Conservation (phyloP, 2,888 invertebrate species). For the Alsophila aescularia region DNA sequence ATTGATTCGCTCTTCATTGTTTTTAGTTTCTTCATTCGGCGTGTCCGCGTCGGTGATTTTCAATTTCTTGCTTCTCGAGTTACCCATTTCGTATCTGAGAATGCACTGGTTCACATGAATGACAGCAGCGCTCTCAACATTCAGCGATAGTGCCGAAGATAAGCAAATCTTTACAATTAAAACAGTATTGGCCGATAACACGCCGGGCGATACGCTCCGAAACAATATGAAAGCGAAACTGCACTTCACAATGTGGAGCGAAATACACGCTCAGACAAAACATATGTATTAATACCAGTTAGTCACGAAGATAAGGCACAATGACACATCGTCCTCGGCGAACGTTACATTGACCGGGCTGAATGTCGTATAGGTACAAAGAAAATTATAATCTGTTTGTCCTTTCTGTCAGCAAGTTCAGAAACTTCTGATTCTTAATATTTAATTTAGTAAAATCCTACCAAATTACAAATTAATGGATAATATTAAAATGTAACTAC, state of each 20-base stretch:
- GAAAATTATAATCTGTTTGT: slow-evolving; percentile 26
- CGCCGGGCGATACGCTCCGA: slow-evolving; percentile 56
- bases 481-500: not conserved
- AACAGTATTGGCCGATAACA: slow-evolving; percentile 38
- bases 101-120: slow-evolving; percentile 42
- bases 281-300: slow-evolving; percentile 64
- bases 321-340: slow-evolving; percentile 72
- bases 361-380: slow-evolving; percentile 34
- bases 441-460: not conserved
- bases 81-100: slow-evolving; percentile 68
- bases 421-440: not conserved
- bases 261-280: slow-evolving; percentile 57
- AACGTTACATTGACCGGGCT: slow-evolving; percentile 60
- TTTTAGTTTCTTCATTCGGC: slow-evolving; percentile 47
- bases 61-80: slow-evolving; percentile 74
- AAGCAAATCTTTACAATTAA: slow-evolving; percentile 38
- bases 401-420: not conserved
- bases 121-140: slow-evolving; percentile 23
- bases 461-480: not conserved
- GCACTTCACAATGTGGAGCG: slow-evolving; percentile 54
- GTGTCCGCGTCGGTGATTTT: slow-evolving; percentile 68
- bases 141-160: slow-evolving; percentile 29
- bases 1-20: slow-evolving; percentile 61
- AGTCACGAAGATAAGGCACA: slow-evolving; percentile 67
- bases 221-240: slow-evolving; percentile 67